Percentiles rank a stretch among this genome's conserved stretches.
Evolutionary conservation across 2,113 vertebrate species (phyloP).

Genomic region (Gavialis gangeticus): DNA sequence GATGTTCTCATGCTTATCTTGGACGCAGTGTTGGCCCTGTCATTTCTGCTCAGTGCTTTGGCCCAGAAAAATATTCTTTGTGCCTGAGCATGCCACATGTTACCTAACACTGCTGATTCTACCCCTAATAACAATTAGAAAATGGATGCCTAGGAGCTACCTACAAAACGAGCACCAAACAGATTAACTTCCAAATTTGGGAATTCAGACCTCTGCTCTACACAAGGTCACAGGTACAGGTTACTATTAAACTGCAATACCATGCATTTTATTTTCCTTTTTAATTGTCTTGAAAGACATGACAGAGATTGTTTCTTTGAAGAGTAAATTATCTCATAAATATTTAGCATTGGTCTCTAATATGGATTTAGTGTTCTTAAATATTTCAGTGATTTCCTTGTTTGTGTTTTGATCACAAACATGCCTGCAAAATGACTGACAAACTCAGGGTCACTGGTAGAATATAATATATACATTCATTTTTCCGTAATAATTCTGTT

Average conservation of each 20-base stretch:
- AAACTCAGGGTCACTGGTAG: background rate
- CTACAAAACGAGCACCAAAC: background rate
- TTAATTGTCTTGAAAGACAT: background rate
- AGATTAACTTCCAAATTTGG: background rate
- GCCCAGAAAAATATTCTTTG: background rate
- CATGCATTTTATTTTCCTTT: too few species aligned
- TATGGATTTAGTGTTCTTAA: background rate
- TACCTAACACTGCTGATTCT: background rate
- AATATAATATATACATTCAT: background rate
- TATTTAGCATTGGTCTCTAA: background rate
- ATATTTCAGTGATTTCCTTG: background rate
- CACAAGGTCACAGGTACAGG: too few species aligned
- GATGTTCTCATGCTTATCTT: background rate
- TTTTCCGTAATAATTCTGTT: background rate
- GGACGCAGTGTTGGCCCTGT: background rate
- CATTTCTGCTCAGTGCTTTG: rapidly evolving
- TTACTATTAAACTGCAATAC: background rate
- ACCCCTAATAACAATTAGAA: background rate
- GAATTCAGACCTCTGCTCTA: background rate
- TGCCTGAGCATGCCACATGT: background rate
- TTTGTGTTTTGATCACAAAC: background rate
- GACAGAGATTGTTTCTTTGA: background rate
- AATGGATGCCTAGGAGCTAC: background rate
- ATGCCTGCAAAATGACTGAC: background rate
- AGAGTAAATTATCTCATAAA: background rate